A percentile compares a stretch with the other conserved stretches of the same genome.
Evolutionary conservation across 2,797 vertebrate genomes (phyloP).

Genomic region (Podargus strigoides): DNA sequence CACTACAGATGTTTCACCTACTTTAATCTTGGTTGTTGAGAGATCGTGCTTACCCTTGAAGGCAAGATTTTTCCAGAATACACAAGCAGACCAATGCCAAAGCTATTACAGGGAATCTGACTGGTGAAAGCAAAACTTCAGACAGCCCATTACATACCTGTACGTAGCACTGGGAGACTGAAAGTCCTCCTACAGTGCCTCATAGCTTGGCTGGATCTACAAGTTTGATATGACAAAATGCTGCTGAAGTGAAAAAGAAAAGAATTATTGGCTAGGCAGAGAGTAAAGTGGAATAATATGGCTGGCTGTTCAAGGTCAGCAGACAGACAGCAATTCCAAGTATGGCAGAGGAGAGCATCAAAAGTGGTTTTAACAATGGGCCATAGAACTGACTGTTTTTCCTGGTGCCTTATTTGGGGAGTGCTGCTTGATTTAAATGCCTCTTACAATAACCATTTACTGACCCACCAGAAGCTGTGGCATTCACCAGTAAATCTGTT

Average conservation of each 20-base stretch:
- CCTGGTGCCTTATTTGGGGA: not conserved
- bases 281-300: not conserved
- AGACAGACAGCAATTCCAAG: not conserved
- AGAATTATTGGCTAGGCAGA: not conserved
- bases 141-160: not conserved
- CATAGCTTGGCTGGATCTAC: not conserved
- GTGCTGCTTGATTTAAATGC: not conserved
- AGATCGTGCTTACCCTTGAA: not conserved
- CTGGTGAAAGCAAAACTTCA: not conserved
- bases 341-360: not conserved
- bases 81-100: not conserved
- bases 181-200: not conserved
- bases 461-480: not conserved
- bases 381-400: not conserved
- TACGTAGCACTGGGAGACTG: not conserved
- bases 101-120: not conserved
- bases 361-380: not conserved
- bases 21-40: not conserved
- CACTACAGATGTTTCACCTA: not conserved
- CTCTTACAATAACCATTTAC: not conserved
- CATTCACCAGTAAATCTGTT: not conserved
- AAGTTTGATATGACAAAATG: not conserved
- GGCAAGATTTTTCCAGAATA: not conserved
- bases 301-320: not conserved
- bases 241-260: not conserved